Evolutionary conservation across 2,888 invertebrate species (phyloP).

Genomic region (Rutpela maculata): DNA sequence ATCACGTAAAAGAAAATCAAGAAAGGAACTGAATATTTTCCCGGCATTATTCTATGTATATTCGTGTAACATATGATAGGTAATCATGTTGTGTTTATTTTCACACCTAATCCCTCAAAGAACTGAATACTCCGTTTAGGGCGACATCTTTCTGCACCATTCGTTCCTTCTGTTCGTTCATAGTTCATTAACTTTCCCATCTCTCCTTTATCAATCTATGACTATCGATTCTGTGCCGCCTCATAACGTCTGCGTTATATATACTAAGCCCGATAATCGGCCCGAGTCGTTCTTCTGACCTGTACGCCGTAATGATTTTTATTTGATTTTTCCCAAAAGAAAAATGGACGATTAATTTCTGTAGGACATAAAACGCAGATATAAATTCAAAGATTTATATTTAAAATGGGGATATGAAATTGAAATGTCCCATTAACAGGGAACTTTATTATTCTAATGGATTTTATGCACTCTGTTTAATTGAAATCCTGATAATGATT

Average conservation of each 20-base stretch:
- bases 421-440: constrained; percentile 59
- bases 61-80: constrained; percentile 8
- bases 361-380: constrained; percentile 29
- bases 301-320: constrained; percentile 55
- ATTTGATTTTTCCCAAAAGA: constrained; percentile 55
- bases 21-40: not conserved
- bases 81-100: constrained; percentile 35
- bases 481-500: constrained; percentile 54
- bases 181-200: constrained; percentile 72
- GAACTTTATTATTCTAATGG: constrained; percentile 59
- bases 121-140: constrained; percentile 44
- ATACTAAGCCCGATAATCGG: constrained; percentile 63
- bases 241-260: constrained; percentile 66
- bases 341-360: constrained; percentile 56
- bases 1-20: not conserved
- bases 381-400: constrained; percentile 49
- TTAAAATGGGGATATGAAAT: constrained; percentile 46
- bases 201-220: constrained; percentile 72
- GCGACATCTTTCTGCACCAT: constrained; percentile 69
- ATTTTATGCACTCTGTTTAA: constrained; percentile 62
- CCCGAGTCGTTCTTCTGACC: constrained; percentile 46
- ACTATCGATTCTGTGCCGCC: constrained; percentile 69
- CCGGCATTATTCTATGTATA: not conserved
- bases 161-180: constrained; percentile 71
- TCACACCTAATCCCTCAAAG: constrained; percentile 44